A percentile compares a stretch with the other conserved stretches of the same genome.
These are phyloP conservation scores for Drosophila eugracilis DNA, from an alignment of 1,140 invertebrate genomes.

Conservation along the genomic window DNA sequence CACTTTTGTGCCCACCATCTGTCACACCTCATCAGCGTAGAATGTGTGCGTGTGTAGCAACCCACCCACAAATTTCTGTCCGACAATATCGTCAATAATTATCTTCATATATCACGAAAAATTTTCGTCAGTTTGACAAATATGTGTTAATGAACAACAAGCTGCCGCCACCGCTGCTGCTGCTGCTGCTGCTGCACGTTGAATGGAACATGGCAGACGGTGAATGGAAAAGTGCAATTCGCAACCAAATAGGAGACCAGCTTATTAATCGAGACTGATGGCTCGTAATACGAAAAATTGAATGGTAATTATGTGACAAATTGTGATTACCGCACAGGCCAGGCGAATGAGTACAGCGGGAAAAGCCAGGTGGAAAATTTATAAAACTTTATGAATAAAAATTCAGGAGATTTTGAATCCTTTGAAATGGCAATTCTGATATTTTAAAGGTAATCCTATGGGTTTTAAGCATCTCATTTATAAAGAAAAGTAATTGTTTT, in stretches of 20 bases:
- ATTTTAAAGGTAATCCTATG: background rate
- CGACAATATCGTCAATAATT: slow-evolving; percentile 72
- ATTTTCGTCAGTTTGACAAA: slow-evolving; percentile 63
- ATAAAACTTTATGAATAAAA: background rate
- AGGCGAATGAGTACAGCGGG: slow-evolving; percentile 5
- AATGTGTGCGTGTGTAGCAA: slow-evolving; percentile 15
- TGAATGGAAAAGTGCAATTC: slow-evolving; percentile 42
- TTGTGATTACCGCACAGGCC: slow-evolving; percentile 16
- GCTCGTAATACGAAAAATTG: slow-evolving; percentile 42
- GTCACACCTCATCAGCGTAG: slow-evolving; percentile 70
- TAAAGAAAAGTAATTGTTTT: no score
- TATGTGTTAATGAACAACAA: slow-evolving; percentile 58
- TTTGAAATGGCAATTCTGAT: background rate
- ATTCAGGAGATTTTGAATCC: background rate
- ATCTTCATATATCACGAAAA: slow-evolving; percentile 75
- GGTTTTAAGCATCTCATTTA: no score
- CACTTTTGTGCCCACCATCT: slow-evolving; percentile 58
- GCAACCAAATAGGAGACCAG: slow-evolving; percentile 17
- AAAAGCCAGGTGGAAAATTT: background rate
- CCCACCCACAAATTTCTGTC: slow-evolving; percentile 12
- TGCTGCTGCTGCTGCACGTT: background rate
- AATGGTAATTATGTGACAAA: slow-evolving; percentile 50
- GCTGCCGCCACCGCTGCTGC: no score
- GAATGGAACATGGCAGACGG: slow-evolving; percentile 29
- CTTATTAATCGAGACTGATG: slow-evolving; percentile 65